Conservation (phyloP, 2,113 vertebrate genomes). For the Centropristis striata region DNA sequence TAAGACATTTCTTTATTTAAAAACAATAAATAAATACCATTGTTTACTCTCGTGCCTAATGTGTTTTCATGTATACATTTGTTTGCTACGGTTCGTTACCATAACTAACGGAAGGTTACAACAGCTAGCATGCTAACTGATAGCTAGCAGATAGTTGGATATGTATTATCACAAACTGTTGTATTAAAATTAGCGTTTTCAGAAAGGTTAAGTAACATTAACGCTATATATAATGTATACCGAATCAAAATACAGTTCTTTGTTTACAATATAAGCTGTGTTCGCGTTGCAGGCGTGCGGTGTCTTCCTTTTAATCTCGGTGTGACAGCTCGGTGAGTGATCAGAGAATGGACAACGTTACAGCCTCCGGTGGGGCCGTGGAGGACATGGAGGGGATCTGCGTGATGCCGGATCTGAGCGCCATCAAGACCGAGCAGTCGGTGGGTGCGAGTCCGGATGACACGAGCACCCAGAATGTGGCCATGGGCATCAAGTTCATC, state of each 20-base stretch:
- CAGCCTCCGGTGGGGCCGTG: conserved; percentile 80
- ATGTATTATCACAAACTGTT: not conserved
- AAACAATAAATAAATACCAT: not conserved
- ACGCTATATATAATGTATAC: no score
- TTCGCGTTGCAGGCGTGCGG: conserved; percentile 2
- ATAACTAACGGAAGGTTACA: conserved; percentile 15
- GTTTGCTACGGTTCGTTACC: no score
- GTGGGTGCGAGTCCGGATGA: conserved; percentile 79
- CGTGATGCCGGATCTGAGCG: conserved; percentile 87
- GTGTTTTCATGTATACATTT: not conserved
- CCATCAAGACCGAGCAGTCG: conserved; percentile 93
- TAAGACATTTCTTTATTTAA: conserved; percentile 5
- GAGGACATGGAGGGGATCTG: conserved; percentile 86
- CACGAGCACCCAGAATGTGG: conserved; percentile 86
- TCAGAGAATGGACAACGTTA: conserved; percentile 66
- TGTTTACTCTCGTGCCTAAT: accelerated
- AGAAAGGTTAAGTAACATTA: not conserved
- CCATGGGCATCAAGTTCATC: conserved; percentile 99
- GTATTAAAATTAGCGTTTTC: not conserved
- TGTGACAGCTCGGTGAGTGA: conserved; percentile 3
- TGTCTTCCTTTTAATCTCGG: conserved; percentile 8
- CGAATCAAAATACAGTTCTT: accelerated
- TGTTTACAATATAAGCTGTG: not conserved
- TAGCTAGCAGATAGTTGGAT: conserved; percentile 13
- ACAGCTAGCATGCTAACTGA: conserved; percentile 52